Evolutionary conservation across 2,797 vertebrate species (phyloP).

Genomic region (Scolopax rusticola): DNA sequence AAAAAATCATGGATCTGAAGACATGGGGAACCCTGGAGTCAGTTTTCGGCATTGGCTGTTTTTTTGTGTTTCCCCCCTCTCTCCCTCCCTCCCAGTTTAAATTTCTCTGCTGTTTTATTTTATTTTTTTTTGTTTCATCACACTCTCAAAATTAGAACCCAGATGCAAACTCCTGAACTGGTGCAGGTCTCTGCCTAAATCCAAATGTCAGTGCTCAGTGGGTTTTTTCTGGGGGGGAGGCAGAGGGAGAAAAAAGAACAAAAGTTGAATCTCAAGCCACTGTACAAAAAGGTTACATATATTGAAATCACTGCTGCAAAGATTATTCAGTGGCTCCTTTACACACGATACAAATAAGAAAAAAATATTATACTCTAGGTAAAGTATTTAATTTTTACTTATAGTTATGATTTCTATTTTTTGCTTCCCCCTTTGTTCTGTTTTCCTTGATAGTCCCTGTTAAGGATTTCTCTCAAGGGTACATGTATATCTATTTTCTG

Average conservation of each 20-base stretch:
- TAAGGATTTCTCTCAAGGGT: constrained; percentile 9
- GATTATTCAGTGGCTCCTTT: neutral
- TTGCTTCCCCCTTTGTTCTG: neutral
- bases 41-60: neutral
- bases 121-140: neutral
- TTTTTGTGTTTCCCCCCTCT: neutral
- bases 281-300: neutral
- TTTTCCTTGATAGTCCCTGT: neutral
- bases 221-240: neutral
- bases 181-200: neutral
- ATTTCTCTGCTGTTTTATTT: neutral
- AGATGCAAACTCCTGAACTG: neutral
- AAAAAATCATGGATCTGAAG: neutral
- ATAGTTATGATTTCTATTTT: neutral
- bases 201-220: neutral
- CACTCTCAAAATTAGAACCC: neutral
- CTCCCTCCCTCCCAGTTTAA: neutral
- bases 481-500: constrained; percentile 1
- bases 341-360: neutral
- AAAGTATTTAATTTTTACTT: neutral
- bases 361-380: neutral
- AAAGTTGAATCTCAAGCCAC: neutral
- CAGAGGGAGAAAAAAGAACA: neutral
- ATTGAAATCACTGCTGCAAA: neutral
- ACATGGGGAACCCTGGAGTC: neutral